Evolutionary conservation across 2,888 invertebrate genomes (phyloP).

Genomic region (Neuroscelio doddi): DNA sequence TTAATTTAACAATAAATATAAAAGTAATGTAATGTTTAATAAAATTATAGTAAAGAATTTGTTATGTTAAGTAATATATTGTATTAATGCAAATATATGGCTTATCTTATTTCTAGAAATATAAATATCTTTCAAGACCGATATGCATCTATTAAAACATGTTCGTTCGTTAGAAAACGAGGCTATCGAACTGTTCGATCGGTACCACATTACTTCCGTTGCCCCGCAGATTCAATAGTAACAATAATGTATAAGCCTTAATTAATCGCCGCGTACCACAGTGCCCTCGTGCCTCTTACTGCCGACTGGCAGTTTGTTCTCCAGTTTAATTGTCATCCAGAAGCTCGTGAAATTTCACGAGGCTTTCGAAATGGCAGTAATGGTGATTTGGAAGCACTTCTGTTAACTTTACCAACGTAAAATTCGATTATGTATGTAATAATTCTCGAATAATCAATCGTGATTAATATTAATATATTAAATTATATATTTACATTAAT

Average conservation of each 20-base stretch:
- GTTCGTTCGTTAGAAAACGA: constrained; percentile 15
- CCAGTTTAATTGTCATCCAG: background rate
- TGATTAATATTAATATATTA: too few species aligned
- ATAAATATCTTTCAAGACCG: constrained; percentile 6
- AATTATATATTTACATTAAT: too few species aligned
- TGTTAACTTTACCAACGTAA: background rate
- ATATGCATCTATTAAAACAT: constrained; percentile 15
- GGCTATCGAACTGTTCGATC: constrained; percentile 26
- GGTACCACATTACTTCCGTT: constrained; percentile 22
- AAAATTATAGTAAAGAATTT: too few species aligned
- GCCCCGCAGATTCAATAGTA: constrained; percentile 3
- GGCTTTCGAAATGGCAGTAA: constrained; percentile 5
- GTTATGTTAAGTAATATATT: too few species aligned
- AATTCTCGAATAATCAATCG: too few species aligned
- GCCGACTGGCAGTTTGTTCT: background rate
- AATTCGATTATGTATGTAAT: background rate
- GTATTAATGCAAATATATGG: too few species aligned
- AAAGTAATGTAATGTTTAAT: too few species aligned
- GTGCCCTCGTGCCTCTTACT: constrained; percentile 3
- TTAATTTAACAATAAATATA: background rate
- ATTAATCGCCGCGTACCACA: constrained; percentile 11
- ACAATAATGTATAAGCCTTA: constrained; percentile 13
- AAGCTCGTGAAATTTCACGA: constrained; percentile 13
- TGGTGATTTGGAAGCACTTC: constrained; percentile 8
- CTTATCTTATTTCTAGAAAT: background rate